These are phyloP conservation scores for Vandiemenella viatica DNA, from an alignment of 2,888 invertebrate species.

Conservation along the genomic window DNA sequence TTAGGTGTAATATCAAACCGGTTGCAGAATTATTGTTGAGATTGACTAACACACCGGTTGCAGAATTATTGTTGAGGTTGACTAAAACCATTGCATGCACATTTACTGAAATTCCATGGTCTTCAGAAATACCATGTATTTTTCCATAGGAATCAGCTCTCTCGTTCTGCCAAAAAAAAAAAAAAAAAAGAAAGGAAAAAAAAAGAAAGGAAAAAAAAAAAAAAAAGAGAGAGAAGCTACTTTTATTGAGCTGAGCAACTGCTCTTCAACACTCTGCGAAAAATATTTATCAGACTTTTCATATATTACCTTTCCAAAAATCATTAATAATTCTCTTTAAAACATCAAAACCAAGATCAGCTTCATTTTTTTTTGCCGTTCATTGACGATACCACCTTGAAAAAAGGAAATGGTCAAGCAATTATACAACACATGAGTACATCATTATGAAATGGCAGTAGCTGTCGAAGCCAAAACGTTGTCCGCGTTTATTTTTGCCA, in stretches of 20 bases:
- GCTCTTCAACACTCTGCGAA: not conserved
- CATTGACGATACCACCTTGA: not conserved
- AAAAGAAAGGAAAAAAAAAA: too few relatives aligned
- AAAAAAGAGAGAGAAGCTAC: too few relatives aligned
- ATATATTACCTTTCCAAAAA: not conserved
- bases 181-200: too few relatives aligned
- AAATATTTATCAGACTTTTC: not conserved
- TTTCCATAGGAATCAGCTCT: not conserved
- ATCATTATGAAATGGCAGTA: not conserved
- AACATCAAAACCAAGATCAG: not conserved
- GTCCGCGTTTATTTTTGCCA: not conserved
- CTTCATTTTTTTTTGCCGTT: not conserved
- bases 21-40: too few relatives aligned
- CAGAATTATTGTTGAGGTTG: not conserved
- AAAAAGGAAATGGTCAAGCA: not conserved
- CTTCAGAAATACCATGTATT: not conserved
- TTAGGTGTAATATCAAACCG: not conserved
- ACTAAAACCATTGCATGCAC: not conserved
- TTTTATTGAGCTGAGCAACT: not conserved
- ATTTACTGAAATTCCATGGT: not conserved
- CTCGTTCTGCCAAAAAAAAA: not conserved
- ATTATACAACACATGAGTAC: not conserved
- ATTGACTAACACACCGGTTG: not conserved
- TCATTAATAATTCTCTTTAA: not conserved
- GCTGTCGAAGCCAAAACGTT: not conserved